Percentiles rank a stretch among this genome's conserved stretches.
These are phyloP conservation scores for Ennomos erosarius DNA, from an alignment of 2,888 invertebrate genomes.

Conservation along the genomic window DNA sequence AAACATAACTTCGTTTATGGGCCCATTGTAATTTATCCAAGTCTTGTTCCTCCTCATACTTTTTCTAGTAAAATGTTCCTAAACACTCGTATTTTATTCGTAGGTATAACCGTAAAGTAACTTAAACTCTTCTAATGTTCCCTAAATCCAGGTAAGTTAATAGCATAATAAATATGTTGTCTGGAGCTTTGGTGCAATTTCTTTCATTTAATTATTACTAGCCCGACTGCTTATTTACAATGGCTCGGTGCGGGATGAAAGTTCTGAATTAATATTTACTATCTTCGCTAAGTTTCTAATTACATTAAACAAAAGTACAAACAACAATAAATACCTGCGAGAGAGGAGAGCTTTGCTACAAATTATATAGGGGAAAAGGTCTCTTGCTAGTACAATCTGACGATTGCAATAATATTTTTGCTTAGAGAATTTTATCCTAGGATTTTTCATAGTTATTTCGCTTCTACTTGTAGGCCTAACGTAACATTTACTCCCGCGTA, in stretches of 20 bases:
- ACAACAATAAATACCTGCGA: slow-evolving; percentile 5
- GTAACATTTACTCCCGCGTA: no score
- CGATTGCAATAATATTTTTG: no score
- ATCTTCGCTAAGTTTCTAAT: slow-evolving; percentile 32
- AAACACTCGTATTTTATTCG: slow-evolving; percentile 10
- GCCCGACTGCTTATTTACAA: slow-evolving; percentile 29
- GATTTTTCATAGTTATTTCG: no score
- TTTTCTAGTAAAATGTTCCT: slow-evolving; percentile 8
- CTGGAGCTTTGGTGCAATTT: slow-evolving; percentile 36
- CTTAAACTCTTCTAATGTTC: slow-evolving; percentile 35
- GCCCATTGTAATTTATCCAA: slow-evolving; percentile 3
- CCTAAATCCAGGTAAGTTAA: slow-evolving; percentile 40
- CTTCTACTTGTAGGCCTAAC: no score
- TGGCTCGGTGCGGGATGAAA: slow-evolving; percentile 28
- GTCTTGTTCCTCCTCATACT: slow-evolving; percentile 2
- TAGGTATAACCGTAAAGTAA: slow-evolving; percentile 26
- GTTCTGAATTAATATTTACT: slow-evolving; percentile 39
- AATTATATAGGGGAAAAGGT: no score
- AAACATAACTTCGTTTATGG: slow-evolving; percentile 10
- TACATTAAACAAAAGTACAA: slow-evolving; percentile 10
- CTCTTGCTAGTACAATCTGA: no score
- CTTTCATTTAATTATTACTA: slow-evolving; percentile 42
- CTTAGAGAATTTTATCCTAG: no score
- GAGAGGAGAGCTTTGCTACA: no score
- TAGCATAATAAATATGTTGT: slow-evolving; percentile 41